phyloP scores from a whole-genome alignment of 2,888 invertebrate species.

The Macrostomum cliftonense region DNA sequence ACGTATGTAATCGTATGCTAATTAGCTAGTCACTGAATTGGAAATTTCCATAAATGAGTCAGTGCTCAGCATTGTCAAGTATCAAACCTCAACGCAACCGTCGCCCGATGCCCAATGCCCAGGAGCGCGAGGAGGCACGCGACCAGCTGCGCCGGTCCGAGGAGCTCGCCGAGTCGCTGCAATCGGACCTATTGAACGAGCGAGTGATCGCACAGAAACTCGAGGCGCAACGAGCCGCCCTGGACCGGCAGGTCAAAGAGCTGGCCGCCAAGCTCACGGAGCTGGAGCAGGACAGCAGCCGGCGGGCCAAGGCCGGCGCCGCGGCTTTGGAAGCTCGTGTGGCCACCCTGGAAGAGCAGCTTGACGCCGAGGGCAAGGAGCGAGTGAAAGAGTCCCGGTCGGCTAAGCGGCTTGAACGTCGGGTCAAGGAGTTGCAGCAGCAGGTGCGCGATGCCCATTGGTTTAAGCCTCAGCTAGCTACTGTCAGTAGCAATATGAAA shows the following conservation, averaged over 20 bases:
- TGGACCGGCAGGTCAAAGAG: conserved; percentile 59
- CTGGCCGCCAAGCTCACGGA: conserved; percentile 74
- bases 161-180: conserved; percentile 19
- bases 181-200: conserved; percentile 49
- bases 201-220: conserved; percentile 71
- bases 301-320: conserved; percentile 79
- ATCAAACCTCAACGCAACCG: no score
- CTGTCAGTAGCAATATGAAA: conserved; percentile 52
- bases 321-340: conserved; percentile 63
- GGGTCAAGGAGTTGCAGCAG: conserved; percentile 59
- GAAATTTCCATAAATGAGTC: no score
- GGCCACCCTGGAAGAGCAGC: conserved; percentile 79
- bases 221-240: conserved; percentile 64
- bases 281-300: conserved; percentile 73
- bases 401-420: conserved; percentile 79
- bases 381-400: conserved; percentile 67
- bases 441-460: no score
- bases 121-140: not conserved
- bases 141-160: not conserved
- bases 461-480: no score
- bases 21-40: no score
- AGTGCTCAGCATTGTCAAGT: no score
- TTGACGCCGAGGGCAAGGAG: conserved; percentile 73
- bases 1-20: no score
- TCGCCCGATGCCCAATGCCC: not conserved